Base-by-base conservation (phyloP, 1,140 invertebrate genomes). In the Bombus vancouverensis region DNA sequence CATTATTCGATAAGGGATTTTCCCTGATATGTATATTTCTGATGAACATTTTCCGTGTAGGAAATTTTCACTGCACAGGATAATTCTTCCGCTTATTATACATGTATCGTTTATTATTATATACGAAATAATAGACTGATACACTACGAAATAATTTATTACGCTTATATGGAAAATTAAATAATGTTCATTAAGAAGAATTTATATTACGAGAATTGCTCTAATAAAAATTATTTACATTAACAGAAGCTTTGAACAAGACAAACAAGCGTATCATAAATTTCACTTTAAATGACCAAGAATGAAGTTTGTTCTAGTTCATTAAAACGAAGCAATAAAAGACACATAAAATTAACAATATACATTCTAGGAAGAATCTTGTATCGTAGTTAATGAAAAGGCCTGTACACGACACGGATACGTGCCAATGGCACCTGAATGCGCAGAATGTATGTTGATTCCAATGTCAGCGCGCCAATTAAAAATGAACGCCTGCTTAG, bases 381-480 rank as follows among this genome's bases (percentile, higher is more conserved):
- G 66, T 22, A 22, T 10, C n/a, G 1, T 3, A n/a, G 70, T 72
- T 65, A 78, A 65, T 78, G 75, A 44, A 62, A 39, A 62, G 1
- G 4, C 42, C 73, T 71, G 65, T 74, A 89, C 44, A 68, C 78
- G 68, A 72, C 59, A 59, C 77, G 81, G 39, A 70, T 78, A 78
- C 62, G 75, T 77, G 77, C 82, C 65, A 85, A 83, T 81, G 78
- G 59, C 89, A 85, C 86, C 86, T 85, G 90, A 91, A 81, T 83
- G 76, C 79, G 32, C 80, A 44, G 84, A 66, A 85, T 42, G 77
- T 59, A 81, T 83, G 89, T 83, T 83, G 59, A 87, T 91, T 81
- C 80, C 88, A 91, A 92, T 91, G 91, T 92, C 91, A 89, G 78
- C 62, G 62, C 75, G 86, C 80, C 90, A 92, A 92, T 92, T 92